Evolutionary conservation across 2,113 vertebrate genomes (phyloP).

Genomic region (Telmatochromis sp.): DNA sequence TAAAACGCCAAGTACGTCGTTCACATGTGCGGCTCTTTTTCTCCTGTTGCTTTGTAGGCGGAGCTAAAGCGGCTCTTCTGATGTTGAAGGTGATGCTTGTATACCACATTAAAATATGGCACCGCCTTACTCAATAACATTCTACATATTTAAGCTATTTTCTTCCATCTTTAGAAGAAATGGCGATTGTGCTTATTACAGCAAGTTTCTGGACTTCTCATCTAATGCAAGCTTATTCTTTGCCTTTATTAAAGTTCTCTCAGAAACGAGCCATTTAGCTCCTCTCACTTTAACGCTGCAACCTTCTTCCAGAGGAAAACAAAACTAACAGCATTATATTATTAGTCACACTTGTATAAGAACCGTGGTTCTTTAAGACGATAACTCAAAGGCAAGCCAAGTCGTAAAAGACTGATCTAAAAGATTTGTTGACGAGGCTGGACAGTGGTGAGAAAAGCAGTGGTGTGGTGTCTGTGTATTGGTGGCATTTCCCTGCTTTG

Average conservation of each 20-base stretch:
- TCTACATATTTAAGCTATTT: not conserved
- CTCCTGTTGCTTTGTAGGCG: not conserved
- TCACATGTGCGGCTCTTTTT: not conserved
- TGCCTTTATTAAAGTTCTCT: not conserved
- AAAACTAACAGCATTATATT: not conserved
- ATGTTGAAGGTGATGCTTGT: not conserved
- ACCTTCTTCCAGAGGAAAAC: not conserved
- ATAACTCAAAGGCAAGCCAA: not conserved
- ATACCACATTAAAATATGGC: accelerated
- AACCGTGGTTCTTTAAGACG: not conserved
- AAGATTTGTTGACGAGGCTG: not conserved
- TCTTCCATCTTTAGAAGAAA: not conserved
- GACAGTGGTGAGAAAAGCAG: not conserved
- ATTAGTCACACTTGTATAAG: not conserved
- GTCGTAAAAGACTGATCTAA: not conserved
- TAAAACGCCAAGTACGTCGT: not conserved
- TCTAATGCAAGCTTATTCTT: not conserved
- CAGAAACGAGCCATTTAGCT: accelerated
- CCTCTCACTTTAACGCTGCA: not conserved
- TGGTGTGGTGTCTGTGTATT: not conserved
- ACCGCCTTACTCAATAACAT: accelerated
- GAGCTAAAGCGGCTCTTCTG: not conserved
- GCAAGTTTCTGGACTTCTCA: not conserved
- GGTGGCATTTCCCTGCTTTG: not conserved
- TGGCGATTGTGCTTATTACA: not conserved